Conservation (phyloP, 2,113 vertebrate genomes). For the Prochilodus magdalenae region DNA sequence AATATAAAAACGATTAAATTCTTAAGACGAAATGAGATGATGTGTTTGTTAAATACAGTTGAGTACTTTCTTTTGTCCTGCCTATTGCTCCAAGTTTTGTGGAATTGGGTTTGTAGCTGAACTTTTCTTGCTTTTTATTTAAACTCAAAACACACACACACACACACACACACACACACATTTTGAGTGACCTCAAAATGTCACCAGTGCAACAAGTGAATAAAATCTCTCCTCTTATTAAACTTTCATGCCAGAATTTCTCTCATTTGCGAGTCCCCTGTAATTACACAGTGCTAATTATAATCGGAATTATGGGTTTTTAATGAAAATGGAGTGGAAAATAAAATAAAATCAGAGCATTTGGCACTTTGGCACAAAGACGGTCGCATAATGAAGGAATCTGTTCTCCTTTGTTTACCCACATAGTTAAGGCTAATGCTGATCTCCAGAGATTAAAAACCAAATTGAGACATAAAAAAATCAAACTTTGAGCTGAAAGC, state of each 20-base stretch:
- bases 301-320: conserved; percentile 38
- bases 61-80: no score
- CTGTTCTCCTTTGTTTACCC: conserved; percentile 9
- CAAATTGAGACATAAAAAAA: conserved; percentile 40
- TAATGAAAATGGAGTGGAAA: conserved; percentile 42
- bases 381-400: conserved; percentile 1
- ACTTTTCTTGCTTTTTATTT: not conserved
- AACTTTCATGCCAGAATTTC: conserved; percentile 35
- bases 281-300: conserved; percentile 49
- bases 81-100: no score
- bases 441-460: conserved; percentile 45
- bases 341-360: conserved; percentile 14
- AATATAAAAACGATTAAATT: no score
- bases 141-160: conserved; percentile 3
- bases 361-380: conserved; percentile 13
- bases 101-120: no score
- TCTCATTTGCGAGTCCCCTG: conserved; percentile 30
- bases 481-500: conserved; percentile 34
- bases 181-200: conserved; percentile 26
- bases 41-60: no score
- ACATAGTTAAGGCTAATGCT: conserved; percentile 22
- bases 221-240: conserved; percentile 46
- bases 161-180: not conserved
- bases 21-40: no score
- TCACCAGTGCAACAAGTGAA: conserved; percentile 45